A percentile compares a stretch with the other conserved stretches of the same genome.
These are phyloP conservation scores for Typhlomys cinereus DNA, from an alignment of 2,113 vertebrate species.

Conservation along the genomic window DNA sequence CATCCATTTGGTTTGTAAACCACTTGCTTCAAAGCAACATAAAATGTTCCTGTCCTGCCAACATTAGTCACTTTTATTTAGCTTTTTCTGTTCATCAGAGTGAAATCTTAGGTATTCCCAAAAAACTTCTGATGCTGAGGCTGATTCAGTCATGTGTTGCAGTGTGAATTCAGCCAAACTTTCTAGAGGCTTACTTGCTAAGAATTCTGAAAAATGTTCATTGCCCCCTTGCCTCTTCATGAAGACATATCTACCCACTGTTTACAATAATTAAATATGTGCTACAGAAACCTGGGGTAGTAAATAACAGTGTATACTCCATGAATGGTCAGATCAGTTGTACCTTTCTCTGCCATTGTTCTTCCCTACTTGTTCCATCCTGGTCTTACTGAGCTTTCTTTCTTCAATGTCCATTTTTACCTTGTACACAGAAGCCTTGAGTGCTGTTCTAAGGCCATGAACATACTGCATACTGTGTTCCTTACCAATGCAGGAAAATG, in stretches of 20 bases:
- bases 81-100: too few relatives aligned
- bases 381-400: too few relatives aligned
- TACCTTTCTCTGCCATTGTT: neutral
- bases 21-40: neutral
- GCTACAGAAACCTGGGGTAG: neutral
- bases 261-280: too few relatives aligned
- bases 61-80: neutral
- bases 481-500: too few relatives aligned
- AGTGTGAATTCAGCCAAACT: neutral
- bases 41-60: neutral
- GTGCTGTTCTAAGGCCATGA: neutral
- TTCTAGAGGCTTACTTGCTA: neutral
- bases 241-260: too few relatives aligned
- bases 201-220: too few relatives aligned
- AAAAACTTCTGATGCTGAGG: neutral
- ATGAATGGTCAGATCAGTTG: neutral
- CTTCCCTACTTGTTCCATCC: too few relatives aligned
- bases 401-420: neutral
- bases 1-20: too few relatives aligned
- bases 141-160: too few relatives aligned
- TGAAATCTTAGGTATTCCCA: too few relatives aligned
- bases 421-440: neutral
- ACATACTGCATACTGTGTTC: neutral
- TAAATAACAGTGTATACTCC: neutral
- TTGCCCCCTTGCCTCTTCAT: too few relatives aligned